Base-by-base conservation (phyloP, 2,888 invertebrate species). In the Lacanobia oleracea region DNA sequence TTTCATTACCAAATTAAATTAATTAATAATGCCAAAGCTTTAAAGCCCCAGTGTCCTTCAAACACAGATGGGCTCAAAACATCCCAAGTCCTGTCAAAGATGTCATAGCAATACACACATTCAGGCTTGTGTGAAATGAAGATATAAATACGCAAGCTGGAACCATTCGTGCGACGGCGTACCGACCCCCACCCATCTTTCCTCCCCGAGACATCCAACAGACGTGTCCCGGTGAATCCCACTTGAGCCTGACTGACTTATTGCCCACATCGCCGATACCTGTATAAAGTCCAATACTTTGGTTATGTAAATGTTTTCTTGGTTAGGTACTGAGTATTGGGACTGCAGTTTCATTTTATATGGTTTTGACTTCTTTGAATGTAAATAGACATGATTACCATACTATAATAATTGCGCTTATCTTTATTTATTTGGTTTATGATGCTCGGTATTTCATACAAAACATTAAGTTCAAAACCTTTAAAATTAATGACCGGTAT, bases 191-290 rank as follows among this genome's bases (percentile, higher is more conserved):
- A 4, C 61, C 53, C 37, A 78, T 59, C 72, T 54, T 79, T 27
- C 40, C 59, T 79, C n/a, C 40, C 50, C 37, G 57, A 60, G 79
- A 82, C 79, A 66, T 60, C 62, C 40, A 63, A 72, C 83, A 78
- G 65, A 83, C 79, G 83, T 66, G 83, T 79, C 79, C 51, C 73
- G 33, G 21, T 66, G 73, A 83, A 78, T 78, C 78, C 83, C 74
- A 63, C 74, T 78, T 83, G 79, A 78, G 65, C 78, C 79, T 51
- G 64, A 82, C 66, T 79, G 66, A 79, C 79, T 79, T 83, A 79
- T 79, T 79, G 40, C 74, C 83, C 59, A 66, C 74, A 83, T 79
- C 54, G 66, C n/a, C 79, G 21, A 83, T 79, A 73, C 80, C 62
- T 79, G 62, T 79, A 66, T 64, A 77, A 54, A 72, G 60, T 54